Base-by-base conservation (phyloP, 2,888 invertebrate genomes). In the Clanis bilineata region DNA sequence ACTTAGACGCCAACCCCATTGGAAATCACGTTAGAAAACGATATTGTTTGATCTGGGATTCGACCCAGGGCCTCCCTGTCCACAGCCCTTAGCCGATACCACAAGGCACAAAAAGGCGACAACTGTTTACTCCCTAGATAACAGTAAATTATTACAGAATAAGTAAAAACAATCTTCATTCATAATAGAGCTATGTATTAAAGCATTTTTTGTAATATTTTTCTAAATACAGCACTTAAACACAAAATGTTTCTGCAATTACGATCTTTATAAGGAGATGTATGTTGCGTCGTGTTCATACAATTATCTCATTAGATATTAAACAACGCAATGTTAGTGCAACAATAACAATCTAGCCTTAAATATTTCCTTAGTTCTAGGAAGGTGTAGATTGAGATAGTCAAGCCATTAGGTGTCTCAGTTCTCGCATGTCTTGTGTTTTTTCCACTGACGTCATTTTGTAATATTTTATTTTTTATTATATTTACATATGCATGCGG, bases 351-450 rank as follows among this genome's bases (percentile, higher is more conserved):
- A 32, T 62, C 28, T 62, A 62, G 39, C 59, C 62, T 62, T 56
- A 58, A 62, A 69, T 62, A 62, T 68, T 74, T 70, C 73, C 73
- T 70, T 58, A 61, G 61, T 72, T 72, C 74, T 72, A 39, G 58
- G 73, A 74, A 72, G 74, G 64, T 67, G 60, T 57, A 57, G 0
- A 41, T 57, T 39, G 59, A 68, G 72, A 70, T 72, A 70, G 25
- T 58, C 36, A 45, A 32, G 63, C 62, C 59, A 72, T 73, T 71
- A 71, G 54, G 39, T 44, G 25, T 63, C 66, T 63, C 67, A 60
- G 73, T 54, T 45, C 23, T 32, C 45, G 58, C 62, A 67, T 62
- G 62, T 25, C 45, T 44, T 38, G 57, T 56, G 63, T 66, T 64
- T 54, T 64, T 66, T 64, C 62, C 63, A 64, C 43, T 63, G 70